These are phyloP conservation scores for Petrocephalus schoutedeni DNA, from an alignment of 2,797 vertebrate species.

Conservation along the genomic window DNA sequence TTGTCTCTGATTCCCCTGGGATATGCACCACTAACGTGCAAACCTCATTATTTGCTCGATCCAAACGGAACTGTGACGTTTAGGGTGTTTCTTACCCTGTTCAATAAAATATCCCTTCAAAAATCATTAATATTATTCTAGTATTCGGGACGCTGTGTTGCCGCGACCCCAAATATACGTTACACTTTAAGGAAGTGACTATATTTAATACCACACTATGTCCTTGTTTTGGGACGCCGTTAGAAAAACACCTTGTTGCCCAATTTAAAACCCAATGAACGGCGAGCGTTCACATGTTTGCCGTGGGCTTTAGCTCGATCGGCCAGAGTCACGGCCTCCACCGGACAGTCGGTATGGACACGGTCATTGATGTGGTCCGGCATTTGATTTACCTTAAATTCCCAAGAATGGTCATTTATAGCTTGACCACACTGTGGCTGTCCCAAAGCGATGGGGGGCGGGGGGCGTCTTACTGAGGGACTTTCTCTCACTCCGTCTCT, in stretches of 20 bases:
- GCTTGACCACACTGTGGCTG: constrained; percentile 54
- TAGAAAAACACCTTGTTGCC: constrained; percentile 6
- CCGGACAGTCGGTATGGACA: constrained; percentile 58
- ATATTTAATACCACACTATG: background rate
- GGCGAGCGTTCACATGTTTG: constrained; percentile 50
- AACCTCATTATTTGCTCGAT: background rate
- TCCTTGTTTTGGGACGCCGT: background rate
- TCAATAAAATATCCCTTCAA: background rate
- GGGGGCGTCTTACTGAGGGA: constrained; percentile 30
- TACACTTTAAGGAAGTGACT: background rate
- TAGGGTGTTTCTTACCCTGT: background rate
- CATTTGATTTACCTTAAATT: constrained; percentile 62
- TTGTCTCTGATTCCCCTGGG: background rate
- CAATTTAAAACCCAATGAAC: constrained; percentile 31
- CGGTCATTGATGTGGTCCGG: constrained; percentile 57
- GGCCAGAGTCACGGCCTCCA: constrained; percentile 53
- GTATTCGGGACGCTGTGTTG: background rate
- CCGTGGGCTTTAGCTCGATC: constrained; percentile 51
- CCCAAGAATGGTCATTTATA: constrained; percentile 65
- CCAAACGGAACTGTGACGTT: background rate
- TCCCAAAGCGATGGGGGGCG: constrained; percentile 49
- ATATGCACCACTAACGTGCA: background rate
- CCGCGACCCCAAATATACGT: background rate
- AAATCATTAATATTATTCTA: background rate
- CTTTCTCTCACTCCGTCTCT: constrained; percentile 34